Conservation (phyloP, 2,888 invertebrate genomes). For the Drosophila setosimentum region DNA sequence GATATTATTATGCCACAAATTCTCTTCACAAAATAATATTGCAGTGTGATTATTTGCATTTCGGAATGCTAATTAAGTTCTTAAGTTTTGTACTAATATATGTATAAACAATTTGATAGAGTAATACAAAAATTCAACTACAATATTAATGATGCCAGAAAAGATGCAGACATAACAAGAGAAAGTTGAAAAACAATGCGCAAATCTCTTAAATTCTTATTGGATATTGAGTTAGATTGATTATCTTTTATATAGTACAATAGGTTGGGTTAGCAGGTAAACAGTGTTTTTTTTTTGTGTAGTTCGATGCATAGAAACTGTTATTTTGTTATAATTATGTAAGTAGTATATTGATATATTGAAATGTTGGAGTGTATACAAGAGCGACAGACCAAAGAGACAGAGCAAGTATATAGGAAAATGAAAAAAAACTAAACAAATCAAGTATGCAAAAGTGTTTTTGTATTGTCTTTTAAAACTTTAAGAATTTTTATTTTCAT, state of each 20-base stretch:
- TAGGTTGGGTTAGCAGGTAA: conserved; percentile 17
- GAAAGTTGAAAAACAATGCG: conserved; percentile 35
- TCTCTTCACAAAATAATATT: conserved; percentile 81
- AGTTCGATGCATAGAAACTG: conserved; percentile 41
- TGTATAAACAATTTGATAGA: conserved; percentile 32
- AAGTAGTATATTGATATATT: conserved; percentile 33
- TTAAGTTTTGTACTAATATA: conserved; percentile 29
- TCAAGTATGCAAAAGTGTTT: conserved; percentile 65
- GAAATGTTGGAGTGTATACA: conserved; percentile 44
- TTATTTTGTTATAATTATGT: conserved; percentile 30
- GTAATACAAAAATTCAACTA: conserved; percentile 78
- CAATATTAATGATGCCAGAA: conserved; percentile 83
- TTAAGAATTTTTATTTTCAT: conserved; percentile 61
- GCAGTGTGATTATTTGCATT: conserved; percentile 73
- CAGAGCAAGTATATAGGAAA: conserved; percentile 56
- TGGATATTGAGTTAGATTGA: conserved; percentile 23
- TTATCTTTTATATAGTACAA: conserved; percentile 36
- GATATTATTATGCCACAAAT: conserved; percentile 57
- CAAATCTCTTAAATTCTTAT: conserved; percentile 21
- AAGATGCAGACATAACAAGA: conserved; percentile 69
- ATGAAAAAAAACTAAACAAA: conserved; percentile 42
- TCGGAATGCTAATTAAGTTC: conserved; percentile 21
- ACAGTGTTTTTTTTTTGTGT: conserved; percentile 21
- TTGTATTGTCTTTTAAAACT: conserved; percentile 55
- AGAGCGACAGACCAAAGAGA: conserved; percentile 72